phyloP scores from a whole-genome alignment of 2,797 vertebrate genomes.

The Jordanella pulchra region DNA sequence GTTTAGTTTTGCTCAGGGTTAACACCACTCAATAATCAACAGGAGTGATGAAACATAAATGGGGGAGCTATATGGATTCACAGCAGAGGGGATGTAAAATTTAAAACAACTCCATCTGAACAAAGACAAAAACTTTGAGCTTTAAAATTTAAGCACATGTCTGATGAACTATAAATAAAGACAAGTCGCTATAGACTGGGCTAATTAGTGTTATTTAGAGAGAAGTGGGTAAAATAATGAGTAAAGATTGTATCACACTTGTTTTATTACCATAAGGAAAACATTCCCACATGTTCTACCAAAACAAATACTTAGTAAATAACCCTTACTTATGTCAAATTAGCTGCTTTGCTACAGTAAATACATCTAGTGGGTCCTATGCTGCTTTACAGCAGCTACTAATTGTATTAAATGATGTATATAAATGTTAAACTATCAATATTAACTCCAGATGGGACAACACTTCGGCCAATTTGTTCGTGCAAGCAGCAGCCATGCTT shows the following conservation, averaged over 20 bases:
- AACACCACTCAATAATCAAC: not conserved
- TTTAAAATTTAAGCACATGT: not conserved
- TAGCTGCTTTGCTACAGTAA: not conserved
- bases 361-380: not conserved
- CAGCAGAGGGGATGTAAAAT: slow-evolving; percentile 7
- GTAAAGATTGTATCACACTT: no score
- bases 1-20: not conserved
- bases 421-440: not conserved
- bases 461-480: no score
- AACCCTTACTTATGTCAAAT: no score
- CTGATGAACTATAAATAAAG: not conserved
- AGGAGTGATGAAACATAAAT: not conserved
- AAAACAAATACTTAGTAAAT: no score
- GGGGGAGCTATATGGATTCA: not conserved
- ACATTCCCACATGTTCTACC: no score
- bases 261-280: no score
- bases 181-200: not conserved
- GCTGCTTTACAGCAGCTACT: no score
- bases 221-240: not conserved
- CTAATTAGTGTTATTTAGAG: no score
- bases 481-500: no score
- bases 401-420: not conserved
- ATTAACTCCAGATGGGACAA: no score
- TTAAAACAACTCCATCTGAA: not conserved
- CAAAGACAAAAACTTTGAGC: not conserved